phyloP scores from a whole-genome alignment of 2,797 vertebrate species.

The Dicrostonyx torquatus region DNA sequence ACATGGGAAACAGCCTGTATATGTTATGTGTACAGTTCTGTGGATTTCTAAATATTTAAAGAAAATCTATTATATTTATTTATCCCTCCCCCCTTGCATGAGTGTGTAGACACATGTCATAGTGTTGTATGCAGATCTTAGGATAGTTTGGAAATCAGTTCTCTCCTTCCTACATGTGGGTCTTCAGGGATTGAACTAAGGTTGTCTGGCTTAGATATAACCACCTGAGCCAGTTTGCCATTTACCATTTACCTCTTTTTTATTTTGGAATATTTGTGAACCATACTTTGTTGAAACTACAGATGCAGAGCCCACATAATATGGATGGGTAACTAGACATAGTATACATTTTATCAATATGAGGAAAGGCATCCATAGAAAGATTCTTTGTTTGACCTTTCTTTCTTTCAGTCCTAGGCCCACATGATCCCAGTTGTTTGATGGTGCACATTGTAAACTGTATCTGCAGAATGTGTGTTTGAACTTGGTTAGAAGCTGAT shows the following conservation, averaged over 20 bases:
- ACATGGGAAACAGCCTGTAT: background rate
- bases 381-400: background rate
- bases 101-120: background rate
- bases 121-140: background rate
- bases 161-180: background rate
- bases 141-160: background rate
- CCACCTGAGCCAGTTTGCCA: background rate
- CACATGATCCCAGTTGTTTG: background rate
- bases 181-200: background rate
- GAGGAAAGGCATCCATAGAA: background rate
- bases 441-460: background rate
- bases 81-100: fast-evolving
- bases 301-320: background rate
- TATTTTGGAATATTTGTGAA: background rate
- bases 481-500: conserved; percentile 30
- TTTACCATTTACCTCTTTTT: background rate
- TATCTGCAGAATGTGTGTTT: conserved; percentile 34
- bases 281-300: background rate
- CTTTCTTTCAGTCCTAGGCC: background rate
- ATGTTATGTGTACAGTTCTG: background rate
- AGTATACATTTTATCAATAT: background rate
- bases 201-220: background rate
- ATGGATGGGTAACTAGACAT: background rate
- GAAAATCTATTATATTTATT: background rate
- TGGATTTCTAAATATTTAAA: background rate